Conservation (phyloP, 1,140 invertebrate species). For the Zaprionus tsacasi region DNA sequence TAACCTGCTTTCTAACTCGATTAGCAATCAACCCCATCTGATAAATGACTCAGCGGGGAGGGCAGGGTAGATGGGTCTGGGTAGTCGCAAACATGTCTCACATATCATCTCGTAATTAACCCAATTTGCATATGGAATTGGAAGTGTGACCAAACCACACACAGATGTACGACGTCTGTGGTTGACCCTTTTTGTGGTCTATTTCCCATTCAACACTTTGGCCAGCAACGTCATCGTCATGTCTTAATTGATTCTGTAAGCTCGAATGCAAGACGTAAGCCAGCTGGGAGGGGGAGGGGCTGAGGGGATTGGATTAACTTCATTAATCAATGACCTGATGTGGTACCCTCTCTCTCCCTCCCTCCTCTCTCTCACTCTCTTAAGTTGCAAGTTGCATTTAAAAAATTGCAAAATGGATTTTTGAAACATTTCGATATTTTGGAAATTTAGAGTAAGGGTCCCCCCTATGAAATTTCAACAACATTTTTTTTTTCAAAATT, state of each 20-base stretch:
- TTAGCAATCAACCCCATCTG: conserved; percentile 32
- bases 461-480: too few relatives aligned
- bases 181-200: conserved; percentile 26
- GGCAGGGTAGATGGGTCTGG: not conserved
- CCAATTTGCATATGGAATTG: conserved; percentile 58
- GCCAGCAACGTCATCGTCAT: not conserved
- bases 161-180: not conserved
- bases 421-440: too few relatives aligned
- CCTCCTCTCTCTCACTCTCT: not conserved
- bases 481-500: too few relatives aligned
- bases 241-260: conserved; percentile 15
- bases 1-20: conserved; percentile 29
- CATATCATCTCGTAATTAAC: conserved; percentile 46
- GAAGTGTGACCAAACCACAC: conserved; percentile 6
- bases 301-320: not conserved
- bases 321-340: conserved; percentile 1
- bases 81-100: not conserved
- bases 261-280: not conserved
- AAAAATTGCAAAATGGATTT: too few relatives aligned
- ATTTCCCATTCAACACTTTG: conserved; percentile 10
- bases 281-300: not conserved
- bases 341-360: too few relatives aligned
- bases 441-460: too few relatives aligned
- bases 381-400: too few relatives aligned
- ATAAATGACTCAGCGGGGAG: not conserved